These are phyloP conservation scores for Adelges cooleyi DNA, from an alignment of 1,140 invertebrate genomes.

Conservation along the genomic window DNA sequence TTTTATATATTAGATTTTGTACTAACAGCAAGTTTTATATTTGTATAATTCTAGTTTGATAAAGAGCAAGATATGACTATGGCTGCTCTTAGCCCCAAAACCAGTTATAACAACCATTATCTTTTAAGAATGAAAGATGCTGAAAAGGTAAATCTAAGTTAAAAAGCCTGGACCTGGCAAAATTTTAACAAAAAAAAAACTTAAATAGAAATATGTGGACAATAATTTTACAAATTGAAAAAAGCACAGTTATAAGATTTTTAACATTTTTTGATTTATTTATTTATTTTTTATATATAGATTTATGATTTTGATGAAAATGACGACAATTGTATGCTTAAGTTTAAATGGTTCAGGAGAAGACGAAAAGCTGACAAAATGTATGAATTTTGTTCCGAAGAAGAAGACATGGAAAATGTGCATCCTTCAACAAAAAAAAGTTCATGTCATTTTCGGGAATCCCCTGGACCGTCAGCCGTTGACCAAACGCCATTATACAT, in stretches of 20 bases:
- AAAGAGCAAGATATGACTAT: conserved; percentile 19
- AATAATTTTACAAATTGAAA: no score
- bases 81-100: not conserved
- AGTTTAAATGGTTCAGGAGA: conserved; percentile 45
- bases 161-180: no score
- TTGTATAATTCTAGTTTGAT: conserved; percentile 22
- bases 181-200: not conserved
- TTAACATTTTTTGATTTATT: not conserved
- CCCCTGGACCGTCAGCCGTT: conserved; percentile 15
- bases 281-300: conserved; percentile 27
- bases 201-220: no score
- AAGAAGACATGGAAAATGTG: conserved; percentile 32
- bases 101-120: conserved; percentile 12
- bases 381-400: conserved; percentile 49
- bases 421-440: conserved; percentile 23
- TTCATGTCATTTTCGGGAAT: not conserved
- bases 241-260: no score
- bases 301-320: conserved; percentile 35
- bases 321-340: conserved; percentile 34
- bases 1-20: no score
- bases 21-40: no score
- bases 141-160: conserved; percentile 1
- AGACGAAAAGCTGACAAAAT: conserved; percentile 77
- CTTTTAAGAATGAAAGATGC: conserved; percentile 24
- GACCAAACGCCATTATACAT: conserved; percentile 25